Evolutionary conservation across 2,888 invertebrate genomes (phyloP), one percentile per base, ranked within the genome.

Genomic region (Eucera pruinosa): DNA sequence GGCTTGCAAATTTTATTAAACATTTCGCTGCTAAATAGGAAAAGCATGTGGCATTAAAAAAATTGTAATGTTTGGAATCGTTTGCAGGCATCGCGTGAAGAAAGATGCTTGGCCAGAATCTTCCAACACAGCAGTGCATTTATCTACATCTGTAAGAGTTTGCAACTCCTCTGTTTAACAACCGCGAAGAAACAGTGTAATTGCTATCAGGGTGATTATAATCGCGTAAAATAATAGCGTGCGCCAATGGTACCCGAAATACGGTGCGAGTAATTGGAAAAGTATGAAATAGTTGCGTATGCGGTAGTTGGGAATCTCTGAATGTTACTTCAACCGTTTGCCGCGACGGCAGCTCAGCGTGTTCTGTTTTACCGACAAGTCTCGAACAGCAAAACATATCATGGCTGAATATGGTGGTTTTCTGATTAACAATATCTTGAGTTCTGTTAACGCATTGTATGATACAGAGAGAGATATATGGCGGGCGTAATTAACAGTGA

Each of bases 371-470:
- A 89, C 78, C 89, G 85, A 83, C 83, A 57, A 64, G 77, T 45
- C 39, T 41, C 45, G 74, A 84, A 82, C 80, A 78, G 83, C 77
- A 81, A 82, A 80, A 81, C 81, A 85, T 81, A 80, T 89, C 86
- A 89, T 89, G 89, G 89, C 87, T 85, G 88, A 83, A 83, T 78
- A 77, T 80, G 76, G 80, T 70, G 65, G 61, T 67, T 61, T 73
- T 73, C 75, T 75, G 72, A 77, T 80, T 74, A 60, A 78, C 55
- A 84, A 66, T 85, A 48, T 70, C 65, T 79, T 74, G 62, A 80
- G 61, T 66, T 62, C 61, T 67, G 55, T 71, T 52, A 67, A 71
- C 81, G 61, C 18, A 57, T 62, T 76, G 65, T 36, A 67, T 65
- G 25, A 57, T 72, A 54, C 25, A 68, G 65, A 52, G 64, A 3